Conservation (phyloP, 2,888 invertebrate genomes). For the Subacronicta megacephala region DNA sequence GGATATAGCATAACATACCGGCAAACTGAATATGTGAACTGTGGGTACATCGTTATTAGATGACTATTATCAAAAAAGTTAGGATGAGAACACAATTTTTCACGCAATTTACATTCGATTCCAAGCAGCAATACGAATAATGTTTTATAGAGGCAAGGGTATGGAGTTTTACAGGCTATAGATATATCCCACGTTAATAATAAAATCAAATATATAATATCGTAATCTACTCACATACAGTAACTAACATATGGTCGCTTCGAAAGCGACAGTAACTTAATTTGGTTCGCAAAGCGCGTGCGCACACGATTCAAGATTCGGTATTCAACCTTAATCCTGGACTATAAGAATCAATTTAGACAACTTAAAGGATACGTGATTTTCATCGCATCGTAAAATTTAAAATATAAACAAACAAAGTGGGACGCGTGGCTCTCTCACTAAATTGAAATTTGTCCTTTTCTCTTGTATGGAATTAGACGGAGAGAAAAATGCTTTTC, state of each 20-base stretch:
- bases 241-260: constrained; percentile 38
- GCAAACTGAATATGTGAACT: too few species aligned
- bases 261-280: constrained; percentile 61
- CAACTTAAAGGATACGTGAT: constrained; percentile 29
- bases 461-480: not conserved
- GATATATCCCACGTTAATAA: constrained; percentile 18
- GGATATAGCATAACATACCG: too few species aligned
- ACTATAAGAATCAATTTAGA: constrained; percentile 34
- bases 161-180: not conserved
- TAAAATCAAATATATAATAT: constrained; percentile 28
- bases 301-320: constrained; percentile 5
- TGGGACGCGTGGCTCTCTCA: constrained; percentile 30
- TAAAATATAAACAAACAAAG: constrained; percentile 34
- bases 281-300: constrained; percentile 49
- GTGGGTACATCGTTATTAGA: too few species aligned
- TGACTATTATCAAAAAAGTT: too few species aligned
- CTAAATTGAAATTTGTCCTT: constrained; percentile 7
- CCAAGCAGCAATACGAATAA: too few species aligned
- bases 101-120: too few species aligned
- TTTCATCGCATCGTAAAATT: constrained; percentile 34
- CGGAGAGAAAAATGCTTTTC: not conserved
- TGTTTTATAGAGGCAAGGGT: too few species aligned
- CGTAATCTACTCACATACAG: constrained; percentile 44
- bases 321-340: constrained; percentile 41
- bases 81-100: too few species aligned